A percentile compares a stretch with the other conserved stretches of the same genome.
phyloP scores from a whole-genome alignment of 1,140 invertebrate species.

The Brachionus koreanus region DNA sequence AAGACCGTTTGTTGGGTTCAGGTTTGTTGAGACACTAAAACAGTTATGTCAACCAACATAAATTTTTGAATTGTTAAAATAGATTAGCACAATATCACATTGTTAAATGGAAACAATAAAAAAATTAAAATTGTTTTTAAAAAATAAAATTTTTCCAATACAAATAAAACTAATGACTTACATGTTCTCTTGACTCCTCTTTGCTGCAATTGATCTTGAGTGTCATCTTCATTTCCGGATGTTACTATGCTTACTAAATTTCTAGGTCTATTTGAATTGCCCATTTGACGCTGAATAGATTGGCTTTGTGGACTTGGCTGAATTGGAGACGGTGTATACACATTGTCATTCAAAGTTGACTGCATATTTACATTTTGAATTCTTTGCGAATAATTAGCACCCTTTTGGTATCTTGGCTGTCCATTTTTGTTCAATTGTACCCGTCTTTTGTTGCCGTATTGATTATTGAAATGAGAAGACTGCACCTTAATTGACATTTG shows the following conservation, averaged over 20 bases:
- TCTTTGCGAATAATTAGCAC: neutral
- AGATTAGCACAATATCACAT: no score
- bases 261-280: neutral
- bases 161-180: neutral
- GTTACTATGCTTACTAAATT: slow-evolving; percentile 43
- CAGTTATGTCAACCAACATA: no score
- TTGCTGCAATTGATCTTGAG: slow-evolving; percentile 4
- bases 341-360: neutral
- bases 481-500: neutral
- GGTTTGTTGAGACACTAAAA: no score
- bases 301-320: neutral
- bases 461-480: neutral
- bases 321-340: neutral
- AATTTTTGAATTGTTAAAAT: no score
- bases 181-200: slow-evolving; percentile 29
- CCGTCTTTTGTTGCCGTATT: neutral
- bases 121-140: neutral
- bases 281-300: neutral
- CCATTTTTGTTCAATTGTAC: slow-evolving; percentile 29
- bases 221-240: slow-evolving; percentile 30
- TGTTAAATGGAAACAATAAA: no score
- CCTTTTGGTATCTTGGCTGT: neutral
- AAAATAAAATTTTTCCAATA: neutral
- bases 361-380: slow-evolving; percentile 15
- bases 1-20: no score